Percentiles rank a stretch among this genome's conserved stretches.
Evolutionary conservation across 2,888 invertebrate genomes (phyloP).

Genomic region (Sceliomorpha sp.): DNA sequence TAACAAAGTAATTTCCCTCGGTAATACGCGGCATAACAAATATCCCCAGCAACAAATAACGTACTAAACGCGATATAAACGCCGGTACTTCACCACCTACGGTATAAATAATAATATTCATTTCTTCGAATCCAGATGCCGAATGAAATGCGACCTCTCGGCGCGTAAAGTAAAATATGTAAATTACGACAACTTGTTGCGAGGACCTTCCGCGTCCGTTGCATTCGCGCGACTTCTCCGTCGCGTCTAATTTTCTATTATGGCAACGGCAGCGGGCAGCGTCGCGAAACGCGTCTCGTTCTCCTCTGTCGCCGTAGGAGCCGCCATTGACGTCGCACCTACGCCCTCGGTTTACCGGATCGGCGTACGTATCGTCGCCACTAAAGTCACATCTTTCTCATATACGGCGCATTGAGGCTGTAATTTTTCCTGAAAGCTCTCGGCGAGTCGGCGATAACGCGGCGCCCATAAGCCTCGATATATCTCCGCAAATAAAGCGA

Average conservation of each 20-base stretch:
- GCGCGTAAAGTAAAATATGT: no score
- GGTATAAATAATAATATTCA: no score
- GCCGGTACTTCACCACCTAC: no score
- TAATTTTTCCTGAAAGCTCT: conserved; percentile 63
- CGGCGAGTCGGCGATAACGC: conserved; percentile 57
- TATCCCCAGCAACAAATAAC: no score
- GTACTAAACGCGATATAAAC: no score
- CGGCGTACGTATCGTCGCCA: conserved; percentile 41
- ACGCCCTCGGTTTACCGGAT: conserved; percentile 39
- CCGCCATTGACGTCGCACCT: conserved; percentile 32
- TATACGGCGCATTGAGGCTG: conserved; percentile 57
- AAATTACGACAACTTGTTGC: no score
- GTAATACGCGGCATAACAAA: no score
- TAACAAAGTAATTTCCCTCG: no score
- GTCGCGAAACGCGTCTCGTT: conserved; percentile 29
- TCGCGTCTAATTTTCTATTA: conserved; percentile 40
- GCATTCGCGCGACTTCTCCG: background rate
- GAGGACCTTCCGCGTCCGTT: no score
- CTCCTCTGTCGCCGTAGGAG: conserved; percentile 16
- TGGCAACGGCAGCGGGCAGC: no score
- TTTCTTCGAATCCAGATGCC: conserved; percentile 26
- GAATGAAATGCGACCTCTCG: conserved; percentile 26
- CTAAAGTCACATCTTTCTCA: conserved; percentile 51
- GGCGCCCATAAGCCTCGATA: conserved; percentile 56
- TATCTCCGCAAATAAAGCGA: conserved; percentile 55